phyloP scores from a whole-genome alignment of 1,140 invertebrate genomes.

The Drosophila sp. region DNA sequence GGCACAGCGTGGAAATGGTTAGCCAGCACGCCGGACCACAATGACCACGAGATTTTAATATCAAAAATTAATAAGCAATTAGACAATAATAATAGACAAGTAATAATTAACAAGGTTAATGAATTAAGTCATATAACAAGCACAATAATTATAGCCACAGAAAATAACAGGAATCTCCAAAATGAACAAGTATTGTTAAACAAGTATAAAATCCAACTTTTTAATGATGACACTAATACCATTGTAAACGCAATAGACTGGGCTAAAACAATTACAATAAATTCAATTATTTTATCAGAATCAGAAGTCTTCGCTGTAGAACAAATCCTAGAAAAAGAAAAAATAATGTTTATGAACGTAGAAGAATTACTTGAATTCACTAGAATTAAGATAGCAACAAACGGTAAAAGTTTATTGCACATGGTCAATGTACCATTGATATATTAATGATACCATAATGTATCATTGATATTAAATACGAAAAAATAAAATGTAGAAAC shows the following conservation, averaged over 20 bases:
- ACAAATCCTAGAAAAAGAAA: no score
- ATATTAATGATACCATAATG: no score
- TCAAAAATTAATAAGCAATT: no score
- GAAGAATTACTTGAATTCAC: conserved; percentile 25
- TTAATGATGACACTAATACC: conserved; percentile 24
- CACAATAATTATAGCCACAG: no score
- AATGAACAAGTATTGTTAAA: no score
- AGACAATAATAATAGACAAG: conserved; percentile 29
- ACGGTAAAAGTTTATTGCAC: background rate
- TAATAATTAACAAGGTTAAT: conserved; percentile 27
- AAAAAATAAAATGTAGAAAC: conserved; percentile 16
- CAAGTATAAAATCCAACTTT: conserved; percentile 25
- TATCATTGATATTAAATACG: conserved; percentile 16
- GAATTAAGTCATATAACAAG: conserved; percentile 2
- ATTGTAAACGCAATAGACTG: conserved; percentile 10
- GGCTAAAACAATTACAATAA: conserved; percentile 28
- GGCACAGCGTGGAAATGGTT: no score
- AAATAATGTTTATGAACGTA: background rate
- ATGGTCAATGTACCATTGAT: conserved; percentile 7
- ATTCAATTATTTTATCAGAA: conserved; percentile 23
- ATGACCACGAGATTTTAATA: no score
- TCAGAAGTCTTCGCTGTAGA: no score
- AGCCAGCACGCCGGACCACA: no score
- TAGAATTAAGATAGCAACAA: conserved; percentile 28
- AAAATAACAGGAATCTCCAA: no score